These are phyloP conservation scores for Bedellia somnulentella DNA, from an alignment of 2,888 invertebrate species.

Conservation along the genomic window DNA sequence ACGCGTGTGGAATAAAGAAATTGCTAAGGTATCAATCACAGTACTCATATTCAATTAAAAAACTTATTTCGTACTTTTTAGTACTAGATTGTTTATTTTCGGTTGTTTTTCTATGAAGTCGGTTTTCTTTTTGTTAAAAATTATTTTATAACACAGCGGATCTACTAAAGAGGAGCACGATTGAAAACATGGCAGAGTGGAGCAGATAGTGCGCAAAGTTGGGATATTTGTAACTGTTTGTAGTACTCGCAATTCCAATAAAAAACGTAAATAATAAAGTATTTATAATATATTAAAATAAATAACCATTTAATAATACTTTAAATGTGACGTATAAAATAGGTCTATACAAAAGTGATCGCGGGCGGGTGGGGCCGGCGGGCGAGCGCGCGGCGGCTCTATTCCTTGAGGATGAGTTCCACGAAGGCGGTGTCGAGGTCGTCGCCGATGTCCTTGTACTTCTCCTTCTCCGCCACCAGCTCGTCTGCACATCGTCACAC, in stretches of 20 bases:
- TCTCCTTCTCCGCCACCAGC: slow-evolving; percentile 96
- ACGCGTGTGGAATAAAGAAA: too few relatives aligned
- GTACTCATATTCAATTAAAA: too few relatives aligned
- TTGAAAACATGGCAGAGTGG: too few relatives aligned
- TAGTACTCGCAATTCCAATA: slow-evolving; percentile 5
- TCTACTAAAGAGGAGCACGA: too few relatives aligned
- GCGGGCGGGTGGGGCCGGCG: slow-evolving; percentile 22
- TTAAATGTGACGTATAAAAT: slow-evolving; percentile 26
- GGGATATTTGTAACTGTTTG: too few relatives aligned
- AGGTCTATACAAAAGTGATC: slow-evolving; percentile 28
- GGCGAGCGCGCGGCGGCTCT: slow-evolving; percentile 19
- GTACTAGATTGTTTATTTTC: too few relatives aligned
- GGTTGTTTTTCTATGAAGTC: too few relatives aligned
- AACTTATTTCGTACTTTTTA: too few relatives aligned
- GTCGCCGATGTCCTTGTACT: slow-evolving; percentile 99
- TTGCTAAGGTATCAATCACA: too few relatives aligned
- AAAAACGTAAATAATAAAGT: slow-evolving; percentile 43
- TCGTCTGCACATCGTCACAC: slow-evolving; percentile 69
- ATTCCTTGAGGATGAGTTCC: slow-evolving; percentile 81
- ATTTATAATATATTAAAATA: slow-evolving; percentile 40
- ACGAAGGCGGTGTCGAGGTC: slow-evolving; percentile 99
- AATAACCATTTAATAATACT: slow-evolving; percentile 47
- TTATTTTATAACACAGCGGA: too few relatives aligned
- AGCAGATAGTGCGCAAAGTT: too few relatives aligned
- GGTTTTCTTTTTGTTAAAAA: too few relatives aligned